Base-by-base conservation (phyloP, 2,888 invertebrate species). In the Ferdinandea cuprea region DNA sequence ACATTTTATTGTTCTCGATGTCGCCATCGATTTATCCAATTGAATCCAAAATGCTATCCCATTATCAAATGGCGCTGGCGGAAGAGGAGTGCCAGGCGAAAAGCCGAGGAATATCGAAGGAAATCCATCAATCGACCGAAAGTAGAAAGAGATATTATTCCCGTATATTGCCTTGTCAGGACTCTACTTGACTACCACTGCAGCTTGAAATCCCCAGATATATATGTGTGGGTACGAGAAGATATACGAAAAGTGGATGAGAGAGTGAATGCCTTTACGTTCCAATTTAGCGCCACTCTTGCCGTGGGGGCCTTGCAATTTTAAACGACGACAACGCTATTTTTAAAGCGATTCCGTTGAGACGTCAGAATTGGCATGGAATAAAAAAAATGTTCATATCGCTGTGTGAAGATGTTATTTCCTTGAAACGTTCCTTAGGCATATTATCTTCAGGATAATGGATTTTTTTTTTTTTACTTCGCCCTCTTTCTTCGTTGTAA, bases 11-110 rank as follows among this genome's bases (percentile, higher is more conserved):
- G 66, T 77, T 77, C 63, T 68, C 63, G 15, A 72, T 52, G 72
- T 63, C 65, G 58, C 72, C 66, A 78, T 83, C 72, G 68, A 83
- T 83, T 77, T 71, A 72, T 73, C 56, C 61, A 63, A 83, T 63
- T 68, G 68, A 58, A 69, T 59, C 11, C 30, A 9, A 72, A 83
- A 83, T 28, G 40, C 56, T 78, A 40, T 50, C 66, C 78, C 58
- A 77, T 30, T 46, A 52, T 46, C 25, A 37, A n/a, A 5, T 19
- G 15, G 8, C n/a, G n/a, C 32, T 11, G 42, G 30, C 13, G 30
- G 0, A 28, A n/a, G 37, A 17, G 21, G 5, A 15, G 32, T 8
- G 13, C 6, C 7, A 21, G 28, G 2, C 0, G 25, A 8, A 35
- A 13, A 21, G 15, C 21, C 35, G 13, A 19, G 2, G 15, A 6